Evolutionary conservation across 1,140 invertebrate genomes (phyloP).

Genomic region (Argopecten irradians): DNA sequence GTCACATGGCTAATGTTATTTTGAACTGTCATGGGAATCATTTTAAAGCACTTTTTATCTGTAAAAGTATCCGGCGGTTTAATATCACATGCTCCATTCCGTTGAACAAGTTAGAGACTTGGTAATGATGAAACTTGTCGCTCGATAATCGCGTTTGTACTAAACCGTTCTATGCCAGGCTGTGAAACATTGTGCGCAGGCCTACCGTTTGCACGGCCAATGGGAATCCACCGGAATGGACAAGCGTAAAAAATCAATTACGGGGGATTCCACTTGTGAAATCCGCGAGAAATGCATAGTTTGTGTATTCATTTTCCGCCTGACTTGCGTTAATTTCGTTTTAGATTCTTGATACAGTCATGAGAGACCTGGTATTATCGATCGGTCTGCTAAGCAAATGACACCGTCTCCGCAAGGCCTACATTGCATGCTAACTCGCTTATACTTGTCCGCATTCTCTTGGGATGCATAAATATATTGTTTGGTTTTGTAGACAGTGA

Average conservation of each 20-base stretch:
- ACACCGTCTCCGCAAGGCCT: not conserved
- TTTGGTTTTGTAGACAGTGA: constrained; percentile 4
- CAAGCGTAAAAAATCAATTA: constrained; percentile 23
- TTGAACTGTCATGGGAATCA: not conserved
- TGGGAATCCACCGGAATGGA: not conserved
- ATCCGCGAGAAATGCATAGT: constrained; percentile 16
- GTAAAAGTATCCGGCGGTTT: not conserved
- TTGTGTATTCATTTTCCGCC: constrained; percentile 21
- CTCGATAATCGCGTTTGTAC: not conserved
- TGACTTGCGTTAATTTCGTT: constrained; percentile 21
- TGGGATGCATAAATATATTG: not conserved
- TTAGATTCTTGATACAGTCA: constrained; percentile 11
- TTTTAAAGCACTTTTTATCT: not conserved
- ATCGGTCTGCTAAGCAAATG: constrained; percentile 5
- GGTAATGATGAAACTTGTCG: not conserved
- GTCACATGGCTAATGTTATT: not conserved
- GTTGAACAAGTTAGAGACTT: not conserved
- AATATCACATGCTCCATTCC: not conserved
- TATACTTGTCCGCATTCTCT: constrained; percentile 2
- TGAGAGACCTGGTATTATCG: not conserved
- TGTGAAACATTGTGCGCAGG: not conserved
- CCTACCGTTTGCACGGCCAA: not conserved
- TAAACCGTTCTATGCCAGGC: not conserved
- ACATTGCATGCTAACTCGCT: not conserved
- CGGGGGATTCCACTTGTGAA: constrained; percentile 14